Base-by-base conservation (phyloP, 2,113 vertebrate genomes). In the Rhizomys pruinosus region DNA sequence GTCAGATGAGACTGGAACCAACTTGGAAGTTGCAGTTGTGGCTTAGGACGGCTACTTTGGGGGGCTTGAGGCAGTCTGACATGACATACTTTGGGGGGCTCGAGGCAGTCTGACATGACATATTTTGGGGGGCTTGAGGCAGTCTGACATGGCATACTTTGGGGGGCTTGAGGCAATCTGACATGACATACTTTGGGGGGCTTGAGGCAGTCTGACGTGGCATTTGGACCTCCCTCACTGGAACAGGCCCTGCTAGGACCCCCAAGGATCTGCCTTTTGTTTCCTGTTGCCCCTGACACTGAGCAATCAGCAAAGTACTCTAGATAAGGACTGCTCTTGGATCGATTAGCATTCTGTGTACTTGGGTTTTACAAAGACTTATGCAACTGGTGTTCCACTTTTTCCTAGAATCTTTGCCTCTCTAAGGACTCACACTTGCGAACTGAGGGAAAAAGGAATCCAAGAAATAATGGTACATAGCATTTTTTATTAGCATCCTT, bases 351-450 rank as follows among this genome's bases (percentile, higher is more conserved):
- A 73, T 90, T 94, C 76, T 77, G 63, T 84, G 76, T 96, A 78
- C 63, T 95, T 78, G 87, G 66, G 92, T 91, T 89, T 71, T 79
- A n/a, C 63, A 64, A 57, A 89, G 64, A 52, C 7, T 94, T 86
- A 92, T 94, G 82, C 84, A 96, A 96, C 69, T 29, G 20, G 61
- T 94, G 90, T 97, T 95, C 96, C 94, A 47, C 87, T 93, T 95
- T 97, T 96, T 96, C 96, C 78, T 93, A 95, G 96, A 96, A 96
- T 96, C 79, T 94, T 89, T 90, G 87, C 37, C 86, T 95, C 95
- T 96, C 96, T 93, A 55, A 95, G 95, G 96, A 96, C 79, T 80
- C 79, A 1, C 55, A 93, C 87, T 96, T 95, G 77, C 89, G 91
- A 94, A 64, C 77, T 39, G 37, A 90, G 89, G 88, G 71, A 63